A percentile compares a stretch with the other conserved stretches of the same genome.
Evolutionary conservation across 2,113 vertebrate genomes (phyloP).

Genomic region (Hepsetus odoe): DNA sequence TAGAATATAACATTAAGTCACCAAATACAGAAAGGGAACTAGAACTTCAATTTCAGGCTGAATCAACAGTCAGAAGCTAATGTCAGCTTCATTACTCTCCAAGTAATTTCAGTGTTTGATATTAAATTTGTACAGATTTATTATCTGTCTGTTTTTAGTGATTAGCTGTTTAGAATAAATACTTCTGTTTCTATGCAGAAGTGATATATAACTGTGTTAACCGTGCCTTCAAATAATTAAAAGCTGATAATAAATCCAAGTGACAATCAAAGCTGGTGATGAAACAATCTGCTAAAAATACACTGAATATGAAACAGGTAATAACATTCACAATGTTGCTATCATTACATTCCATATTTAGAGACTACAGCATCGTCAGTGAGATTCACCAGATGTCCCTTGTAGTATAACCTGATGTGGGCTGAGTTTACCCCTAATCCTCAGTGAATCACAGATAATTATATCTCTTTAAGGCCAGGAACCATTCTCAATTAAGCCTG

Average conservation of each 20-base stretch:
- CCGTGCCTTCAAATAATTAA: no score
- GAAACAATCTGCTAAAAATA: background rate
- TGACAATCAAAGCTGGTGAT: background rate
- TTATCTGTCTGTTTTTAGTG: no score
- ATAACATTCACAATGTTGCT: background rate
- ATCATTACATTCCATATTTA: background rate
- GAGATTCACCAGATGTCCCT: conserved; percentile 16
- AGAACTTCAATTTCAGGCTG: no score
- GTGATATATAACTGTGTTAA: no score
- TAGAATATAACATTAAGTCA: no score
- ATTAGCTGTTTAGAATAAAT: no score
- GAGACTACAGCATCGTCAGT: background rate
- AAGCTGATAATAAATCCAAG: background rate
- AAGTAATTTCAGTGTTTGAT: no score
- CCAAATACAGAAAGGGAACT: no score
- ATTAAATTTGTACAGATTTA: no score
- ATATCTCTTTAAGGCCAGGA: conserved; percentile 53
- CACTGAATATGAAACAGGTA: background rate
- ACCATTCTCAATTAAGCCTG: conserved; percentile 48
- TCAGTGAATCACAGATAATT: conserved; percentile 56
- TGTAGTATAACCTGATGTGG: conserved; percentile 19
- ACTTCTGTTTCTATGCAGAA: no score
- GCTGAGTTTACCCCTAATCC: conserved; percentile 45
- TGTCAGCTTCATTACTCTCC: no score
- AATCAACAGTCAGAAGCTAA: no score